A percentile compares a stretch with the other conserved stretches of the same genome.
These are phyloP conservation scores for Pelosia muscerda DNA, from an alignment of 2,888 invertebrate genomes.

Conservation along the genomic window DNA sequence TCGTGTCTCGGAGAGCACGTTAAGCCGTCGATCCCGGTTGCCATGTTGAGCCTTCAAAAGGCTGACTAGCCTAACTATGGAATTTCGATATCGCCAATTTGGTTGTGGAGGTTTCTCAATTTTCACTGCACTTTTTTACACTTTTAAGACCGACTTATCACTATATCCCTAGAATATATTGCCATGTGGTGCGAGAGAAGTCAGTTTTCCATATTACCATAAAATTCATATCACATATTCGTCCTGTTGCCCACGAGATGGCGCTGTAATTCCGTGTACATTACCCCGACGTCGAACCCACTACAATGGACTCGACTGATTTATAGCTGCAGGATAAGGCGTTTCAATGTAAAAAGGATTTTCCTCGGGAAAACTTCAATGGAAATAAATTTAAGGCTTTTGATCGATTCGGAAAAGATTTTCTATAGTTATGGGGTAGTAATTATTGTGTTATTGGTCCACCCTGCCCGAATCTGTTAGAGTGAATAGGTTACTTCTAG, in stretches of 20 bases:
- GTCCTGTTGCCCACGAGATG: slow-evolving; percentile 45
- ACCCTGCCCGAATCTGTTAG: background rate
- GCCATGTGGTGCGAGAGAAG: too few relatives aligned
- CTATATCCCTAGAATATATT: too few relatives aligned
- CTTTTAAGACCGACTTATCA: too few relatives aligned
- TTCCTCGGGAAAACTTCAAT: slow-evolving; percentile 65
- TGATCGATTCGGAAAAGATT: slow-evolving; percentile 59
- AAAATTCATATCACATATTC: slow-evolving; percentile 29
- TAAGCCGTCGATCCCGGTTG: too few relatives aligned
- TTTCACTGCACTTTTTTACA: too few relatives aligned
- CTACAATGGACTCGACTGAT: slow-evolving; percentile 75
- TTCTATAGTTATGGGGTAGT: slow-evolving; percentile 14
- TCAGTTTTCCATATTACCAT: background rate
- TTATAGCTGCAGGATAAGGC: slow-evolving; percentile 75
- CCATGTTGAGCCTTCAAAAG: too few relatives aligned
- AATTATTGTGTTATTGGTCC: slow-evolving; percentile 1
- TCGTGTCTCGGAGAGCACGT: too few relatives aligned
- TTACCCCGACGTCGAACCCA: slow-evolving; percentile 66
- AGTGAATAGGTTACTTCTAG: too few relatives aligned
- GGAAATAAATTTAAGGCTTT: slow-evolving; percentile 67
- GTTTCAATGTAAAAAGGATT: slow-evolving; percentile 72
- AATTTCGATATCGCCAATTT: too few relatives aligned
- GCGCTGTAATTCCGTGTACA: slow-evolving; percentile 71
- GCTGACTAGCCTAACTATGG: too few relatives aligned
- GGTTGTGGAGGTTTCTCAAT: too few relatives aligned